These are phyloP conservation scores for Gobio occitaniae DNA, from an alignment of 2,797 vertebrate genomes.

Conservation along the genomic window DNA sequence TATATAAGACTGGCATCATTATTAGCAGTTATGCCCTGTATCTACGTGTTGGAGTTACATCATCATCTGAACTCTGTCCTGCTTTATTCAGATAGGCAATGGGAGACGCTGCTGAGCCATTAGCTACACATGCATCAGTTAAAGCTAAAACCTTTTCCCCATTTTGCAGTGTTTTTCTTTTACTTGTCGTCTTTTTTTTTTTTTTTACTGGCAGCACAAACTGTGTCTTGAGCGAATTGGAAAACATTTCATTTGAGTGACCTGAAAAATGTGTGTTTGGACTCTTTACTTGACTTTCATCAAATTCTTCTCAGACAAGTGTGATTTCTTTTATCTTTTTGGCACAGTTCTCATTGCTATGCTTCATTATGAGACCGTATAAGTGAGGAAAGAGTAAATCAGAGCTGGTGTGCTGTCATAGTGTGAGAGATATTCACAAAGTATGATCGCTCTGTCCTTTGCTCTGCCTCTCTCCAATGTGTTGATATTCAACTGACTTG, in stretches of 20 bases:
- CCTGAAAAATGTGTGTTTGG: not conserved
- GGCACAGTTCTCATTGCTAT: not conserved
- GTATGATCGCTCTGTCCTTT: not conserved
- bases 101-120: not conserved
- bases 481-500: not conserved
- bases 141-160: constrained; percentile 19
- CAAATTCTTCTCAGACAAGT: not conserved
- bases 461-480: not conserved
- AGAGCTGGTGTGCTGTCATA: constrained; percentile 9
- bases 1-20: not conserved
- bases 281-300: constrained; percentile 45
- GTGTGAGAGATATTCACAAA: constrained; percentile 8
- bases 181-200: not conserved
- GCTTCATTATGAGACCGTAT: constrained; percentile 9
- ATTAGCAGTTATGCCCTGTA: not conserved
- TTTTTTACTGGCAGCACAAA: constrained; percentile 52
- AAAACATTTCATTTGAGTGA: constrained; percentile 35
- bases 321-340: constrained; percentile 27
- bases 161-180: constrained; percentile 4
- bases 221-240: constrained; percentile 50
- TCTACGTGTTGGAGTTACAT: not conserved
- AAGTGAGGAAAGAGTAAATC: constrained; percentile 11
- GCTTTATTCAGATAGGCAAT: not conserved
- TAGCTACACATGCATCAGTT: constrained; percentile 21
- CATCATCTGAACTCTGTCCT: not conserved